Base-by-base conservation (phyloP, 1,140 invertebrate genomes). In the Zophobas morio region DNA sequence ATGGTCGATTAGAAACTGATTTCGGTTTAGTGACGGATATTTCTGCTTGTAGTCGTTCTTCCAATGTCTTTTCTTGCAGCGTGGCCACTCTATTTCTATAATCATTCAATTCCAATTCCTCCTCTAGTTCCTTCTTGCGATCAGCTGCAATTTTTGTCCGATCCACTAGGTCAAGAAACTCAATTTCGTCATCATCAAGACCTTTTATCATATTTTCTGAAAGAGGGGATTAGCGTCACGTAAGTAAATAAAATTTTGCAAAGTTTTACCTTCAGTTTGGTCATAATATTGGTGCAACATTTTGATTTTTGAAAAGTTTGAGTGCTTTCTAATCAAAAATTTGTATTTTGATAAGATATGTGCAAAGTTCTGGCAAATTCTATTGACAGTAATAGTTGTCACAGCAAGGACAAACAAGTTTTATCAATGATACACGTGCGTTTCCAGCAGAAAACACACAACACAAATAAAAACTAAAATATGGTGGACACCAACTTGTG, bases 121-220 rank as follows among this genome's bases (percentile, higher is more conserved):
- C 96, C 84, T 97, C 95, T 42, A 93, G 85, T 82, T 91, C 90
- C 76, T 96, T 95, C 84, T 93, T 92, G 74, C 92, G 90, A 79
- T 97, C 96, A 46, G 94, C 93, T 76, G 94, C 93, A 42, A 95
- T 89, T 88, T 96, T 96, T 32, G 92, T 93, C 78, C 92, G 89
- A 87, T 97, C 95, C 4, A 98, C 95, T 56, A 95, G 88, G 82
- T 98, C 95, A 4, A 99, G 87, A 87, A 98, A 99, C 79, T 96
- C 93, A 0, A 97, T 93, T 89, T 99, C 97, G 87, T 99, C 97
- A 85, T 97, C 96, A 87, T 98, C 96, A 1, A 99, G 87, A 4
- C 96, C 96, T 87, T 96, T 94, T 76, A 99, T 97, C 90, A 98
- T 94, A 88, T 98, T 97, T 88, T 98, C 96, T 96, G 83, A 20